These are phyloP conservation scores for Neosilurus mollespiculum DNA, from an alignment of 2,797 vertebrate genomes.

Conservation along the genomic window DNA sequence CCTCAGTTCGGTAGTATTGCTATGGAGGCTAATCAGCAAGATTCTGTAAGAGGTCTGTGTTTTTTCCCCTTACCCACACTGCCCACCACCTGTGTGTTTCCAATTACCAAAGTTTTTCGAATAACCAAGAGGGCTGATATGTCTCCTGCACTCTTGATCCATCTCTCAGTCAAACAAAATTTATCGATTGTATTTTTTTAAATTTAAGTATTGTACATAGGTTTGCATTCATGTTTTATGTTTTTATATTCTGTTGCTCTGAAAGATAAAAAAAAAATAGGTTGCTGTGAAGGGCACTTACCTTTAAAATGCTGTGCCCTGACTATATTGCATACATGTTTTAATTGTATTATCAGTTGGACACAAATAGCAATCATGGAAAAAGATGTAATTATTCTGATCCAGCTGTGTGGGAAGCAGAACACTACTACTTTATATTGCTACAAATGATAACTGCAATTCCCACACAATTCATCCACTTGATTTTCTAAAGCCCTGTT, in stretches of 20 bases:
- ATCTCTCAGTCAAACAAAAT: neutral
- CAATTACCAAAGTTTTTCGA: constrained; percentile 5
- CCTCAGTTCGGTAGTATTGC: neutral
- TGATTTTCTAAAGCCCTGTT: neutral
- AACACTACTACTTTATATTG: neutral
- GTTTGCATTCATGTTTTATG: neutral
- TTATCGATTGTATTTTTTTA: too few species aligned
- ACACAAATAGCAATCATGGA: neutral
- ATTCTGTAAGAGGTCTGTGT: neutral
- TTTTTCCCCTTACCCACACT: neutral
- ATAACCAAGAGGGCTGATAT: neutral
- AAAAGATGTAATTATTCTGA: neutral
- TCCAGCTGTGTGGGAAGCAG: neutral
- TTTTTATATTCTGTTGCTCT: neutral
- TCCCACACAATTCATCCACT: neutral
- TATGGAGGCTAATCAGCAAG: neutral
- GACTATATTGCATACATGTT: neutral
- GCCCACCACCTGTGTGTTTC: constrained; percentile 6
- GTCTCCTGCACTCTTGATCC: neutral
- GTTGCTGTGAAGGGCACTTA: neutral
- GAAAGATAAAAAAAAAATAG: neutral
- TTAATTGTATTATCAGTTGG: neutral
- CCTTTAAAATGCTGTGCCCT: neutral
- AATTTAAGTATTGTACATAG: neutral
- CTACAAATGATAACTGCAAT: neutral